phyloP scores from a whole-genome alignment of 2,888 invertebrate genomes.

The Caenorhabditis sinica region DNA sequence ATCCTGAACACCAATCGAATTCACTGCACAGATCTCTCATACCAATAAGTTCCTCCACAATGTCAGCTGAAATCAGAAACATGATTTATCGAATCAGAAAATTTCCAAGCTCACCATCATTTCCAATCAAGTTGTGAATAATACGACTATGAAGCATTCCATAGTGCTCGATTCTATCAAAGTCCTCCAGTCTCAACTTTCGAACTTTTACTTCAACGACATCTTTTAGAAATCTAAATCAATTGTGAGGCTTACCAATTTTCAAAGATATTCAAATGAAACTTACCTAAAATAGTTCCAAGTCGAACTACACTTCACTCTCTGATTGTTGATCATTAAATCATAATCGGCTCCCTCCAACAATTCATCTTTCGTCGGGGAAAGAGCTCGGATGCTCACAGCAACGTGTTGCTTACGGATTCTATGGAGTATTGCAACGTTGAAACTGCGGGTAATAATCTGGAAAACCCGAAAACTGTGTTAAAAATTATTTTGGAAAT shows the following conservation, averaged over 20 bases:
- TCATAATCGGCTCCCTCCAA: neutral
- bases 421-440: neutral
- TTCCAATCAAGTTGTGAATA: neutral
- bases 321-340: neutral
- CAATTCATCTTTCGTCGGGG: neutral
- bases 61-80: neutral
- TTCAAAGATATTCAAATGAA: neutral
- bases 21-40: neutral
- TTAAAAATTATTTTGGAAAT: too few species aligned
- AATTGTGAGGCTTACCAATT: neutral
- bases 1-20: neutral
- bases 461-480: too few species aligned
- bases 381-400: neutral
- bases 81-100: neutral
- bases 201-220: constrained; percentile 2
- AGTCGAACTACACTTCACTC: neutral
- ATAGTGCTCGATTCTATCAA: neutral
- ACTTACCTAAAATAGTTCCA: neutral
- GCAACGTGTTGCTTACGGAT: neutral
- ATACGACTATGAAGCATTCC: neutral
- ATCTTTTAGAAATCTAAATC: constrained; percentile 17
- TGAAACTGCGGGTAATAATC: neutral
- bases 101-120: neutral
- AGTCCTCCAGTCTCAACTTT: neutral
- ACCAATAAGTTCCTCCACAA: neutral